Conservation (phyloP, 2,797 vertebrate species). For the Uromys caudimaculatus region DNA sequence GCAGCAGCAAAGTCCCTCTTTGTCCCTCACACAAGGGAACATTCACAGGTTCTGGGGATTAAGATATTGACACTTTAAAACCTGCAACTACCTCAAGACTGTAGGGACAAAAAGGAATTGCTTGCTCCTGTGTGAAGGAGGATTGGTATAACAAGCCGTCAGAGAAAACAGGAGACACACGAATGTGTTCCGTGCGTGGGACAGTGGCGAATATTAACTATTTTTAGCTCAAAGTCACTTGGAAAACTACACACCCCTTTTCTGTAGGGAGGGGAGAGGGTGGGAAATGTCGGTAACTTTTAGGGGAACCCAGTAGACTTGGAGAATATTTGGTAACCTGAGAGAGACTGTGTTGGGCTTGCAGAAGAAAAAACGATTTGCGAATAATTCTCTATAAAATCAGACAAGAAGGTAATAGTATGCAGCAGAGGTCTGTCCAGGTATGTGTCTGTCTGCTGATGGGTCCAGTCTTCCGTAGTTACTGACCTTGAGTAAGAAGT, state of each 20-base stretch:
- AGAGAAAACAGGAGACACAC: neutral
- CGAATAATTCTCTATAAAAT: neutral
- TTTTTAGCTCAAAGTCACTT: neutral
- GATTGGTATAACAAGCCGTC: too few species aligned
- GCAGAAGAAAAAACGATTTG: neutral
- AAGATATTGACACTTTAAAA: neutral
- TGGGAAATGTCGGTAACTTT: too few species aligned
- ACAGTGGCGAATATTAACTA: neutral
- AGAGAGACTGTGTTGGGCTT: neutral
- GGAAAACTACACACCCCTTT: neutral
- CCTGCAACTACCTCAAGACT: neutral
- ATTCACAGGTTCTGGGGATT: neutral
- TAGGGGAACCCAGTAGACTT: neutral
- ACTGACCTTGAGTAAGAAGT: neutral
- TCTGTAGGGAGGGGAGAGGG: too few species aligned
- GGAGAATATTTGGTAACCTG: too few species aligned
- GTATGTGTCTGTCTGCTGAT: neutral
- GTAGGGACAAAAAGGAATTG: neutral
- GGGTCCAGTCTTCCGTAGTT: neutral
- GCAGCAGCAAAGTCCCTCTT: neutral
- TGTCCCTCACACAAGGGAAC: neutral
- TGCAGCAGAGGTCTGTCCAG: neutral
- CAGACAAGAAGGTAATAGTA: neutral
- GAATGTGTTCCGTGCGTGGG: neutral
- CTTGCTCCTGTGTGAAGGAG: neutral